These are phyloP conservation scores for Lagria hirta DNA, from an alignment of 2,888 invertebrate genomes.

Conservation along the genomic window DNA sequence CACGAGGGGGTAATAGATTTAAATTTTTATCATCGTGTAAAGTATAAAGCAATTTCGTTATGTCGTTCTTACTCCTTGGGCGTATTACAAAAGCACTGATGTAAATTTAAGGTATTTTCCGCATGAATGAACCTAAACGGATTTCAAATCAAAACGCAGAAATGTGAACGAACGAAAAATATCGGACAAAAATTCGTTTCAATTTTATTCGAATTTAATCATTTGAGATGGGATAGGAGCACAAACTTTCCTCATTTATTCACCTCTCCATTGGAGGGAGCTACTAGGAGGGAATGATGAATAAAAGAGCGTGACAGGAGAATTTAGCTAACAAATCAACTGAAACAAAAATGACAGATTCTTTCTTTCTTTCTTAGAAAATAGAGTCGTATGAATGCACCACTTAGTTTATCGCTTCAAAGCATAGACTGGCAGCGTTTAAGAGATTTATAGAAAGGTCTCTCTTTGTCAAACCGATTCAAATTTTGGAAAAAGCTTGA, in stretches of 20 bases:
- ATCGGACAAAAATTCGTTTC: slow-evolving; percentile 20
- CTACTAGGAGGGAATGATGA: no score
- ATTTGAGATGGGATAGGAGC: slow-evolving; percentile 16
- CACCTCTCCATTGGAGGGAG: slow-evolving; percentile 19
- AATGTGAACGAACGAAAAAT: slow-evolving; percentile 21
- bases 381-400: no score
- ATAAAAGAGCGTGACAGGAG: no score
- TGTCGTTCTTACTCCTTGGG: slow-evolving; percentile 16
- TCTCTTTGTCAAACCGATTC: no score
- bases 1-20: no score
- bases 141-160: slow-evolving; percentile 23
- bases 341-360: no score
- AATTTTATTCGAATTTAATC: slow-evolving; percentile 18
- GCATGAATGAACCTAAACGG: slow-evolving; percentile 20
- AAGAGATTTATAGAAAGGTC: no score
- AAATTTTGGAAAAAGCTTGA: no score
- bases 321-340: no score
- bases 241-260: slow-evolving; percentile 18
- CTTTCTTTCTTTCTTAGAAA: no score
- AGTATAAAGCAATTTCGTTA: slow-evolving; percentile 25
- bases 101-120: slow-evolving; percentile 28
- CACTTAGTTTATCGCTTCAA: no score
- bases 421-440: no score
- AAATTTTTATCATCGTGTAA: slow-evolving; percentile 17
- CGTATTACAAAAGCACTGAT: slow-evolving; percentile 23